Evolutionary conservation across 2,113 vertebrate species (phyloP).

Genomic region (Hippocampus mohnikei): DNA sequence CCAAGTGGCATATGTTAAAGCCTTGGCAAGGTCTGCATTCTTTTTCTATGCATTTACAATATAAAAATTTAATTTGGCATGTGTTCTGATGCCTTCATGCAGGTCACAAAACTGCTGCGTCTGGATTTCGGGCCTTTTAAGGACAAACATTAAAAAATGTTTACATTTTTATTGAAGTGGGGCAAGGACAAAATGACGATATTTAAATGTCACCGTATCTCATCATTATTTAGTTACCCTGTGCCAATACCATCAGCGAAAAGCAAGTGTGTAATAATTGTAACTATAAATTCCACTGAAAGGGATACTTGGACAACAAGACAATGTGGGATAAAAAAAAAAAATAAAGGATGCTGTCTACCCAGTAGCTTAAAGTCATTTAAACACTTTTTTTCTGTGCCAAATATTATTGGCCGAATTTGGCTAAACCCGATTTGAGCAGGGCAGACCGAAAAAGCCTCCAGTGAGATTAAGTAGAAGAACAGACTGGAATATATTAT

Average conservation of each 20-base stretch:
- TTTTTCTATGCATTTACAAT: slow-evolving; percentile 8
- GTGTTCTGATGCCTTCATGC: slow-evolving; percentile 20
- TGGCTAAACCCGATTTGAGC: background rate
- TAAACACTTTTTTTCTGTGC: background rate
- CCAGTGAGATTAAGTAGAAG: background rate
- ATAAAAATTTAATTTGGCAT: slow-evolving; percentile 28
- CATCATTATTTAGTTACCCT: slow-evolving; percentile 55
- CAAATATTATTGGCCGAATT: background rate
- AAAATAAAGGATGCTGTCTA: background rate
- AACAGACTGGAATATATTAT: background rate
- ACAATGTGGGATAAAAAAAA: background rate
- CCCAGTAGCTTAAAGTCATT: background rate
- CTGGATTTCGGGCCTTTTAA: slow-evolving; percentile 39
- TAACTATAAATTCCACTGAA: slow-evolving; percentile 62
- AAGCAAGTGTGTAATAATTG: slow-evolving; percentile 65
- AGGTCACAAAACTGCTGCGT: slow-evolving; percentile 32
- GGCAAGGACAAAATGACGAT: slow-evolving; percentile 57
- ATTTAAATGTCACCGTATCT: slow-evolving; percentile 53
- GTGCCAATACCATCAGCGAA: slow-evolving; percentile 59
- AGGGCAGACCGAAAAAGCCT: background rate
- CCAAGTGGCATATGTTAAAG: slow-evolving; percentile 1
- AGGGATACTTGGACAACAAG: background rate
- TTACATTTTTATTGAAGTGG: slow-evolving; percentile 57
- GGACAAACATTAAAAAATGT: slow-evolving; percentile 48
- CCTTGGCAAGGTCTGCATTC: background rate